These are phyloP conservation scores for Zeus faber DNA, from an alignment of 2,113 vertebrate species.

Conservation along the genomic window DNA sequence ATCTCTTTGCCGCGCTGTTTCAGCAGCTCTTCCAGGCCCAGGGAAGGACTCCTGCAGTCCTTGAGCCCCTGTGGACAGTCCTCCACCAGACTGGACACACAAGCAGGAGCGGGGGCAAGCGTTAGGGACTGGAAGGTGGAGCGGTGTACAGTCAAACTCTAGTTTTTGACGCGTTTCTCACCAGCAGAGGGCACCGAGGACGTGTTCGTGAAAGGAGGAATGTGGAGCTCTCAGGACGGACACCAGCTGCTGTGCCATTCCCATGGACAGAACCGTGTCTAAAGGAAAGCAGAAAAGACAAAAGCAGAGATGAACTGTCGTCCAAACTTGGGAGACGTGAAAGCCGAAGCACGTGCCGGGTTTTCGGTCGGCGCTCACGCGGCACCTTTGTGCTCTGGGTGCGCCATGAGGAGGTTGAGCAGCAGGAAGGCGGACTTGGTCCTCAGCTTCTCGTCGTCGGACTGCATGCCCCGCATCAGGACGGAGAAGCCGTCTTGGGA, in stretches of 20 bases:
- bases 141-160: too few species aligned
- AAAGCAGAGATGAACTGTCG: too few species aligned
- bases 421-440: slow-evolving; percentile 88
- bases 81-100: slow-evolving; percentile 78
- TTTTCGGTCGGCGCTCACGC: neutral
- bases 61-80: slow-evolving; percentile 78
- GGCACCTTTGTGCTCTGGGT: slow-evolving; percentile 86
- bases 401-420: slow-evolving; percentile 82
- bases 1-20: slow-evolving; percentile 75
- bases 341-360: too few species aligned
- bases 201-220: slow-evolving; percentile 75
- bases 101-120: neutral
- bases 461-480: slow-evolving; percentile 89
- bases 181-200: slow-evolving; percentile 85
- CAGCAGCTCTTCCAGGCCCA: slow-evolving; percentile 82
- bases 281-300: slow-evolving; percentile 1
- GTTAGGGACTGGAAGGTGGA: too few species aligned
- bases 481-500: slow-evolving; percentile 85
- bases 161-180: slow-evolving; percentile 59
- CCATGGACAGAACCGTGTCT: slow-evolving; percentile 86
- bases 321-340: neutral
- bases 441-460: slow-evolving; percentile 80
- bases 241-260: slow-evolving; percentile 88
- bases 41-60: slow-evolving; percentile 75
- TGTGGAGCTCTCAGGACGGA: slow-evolving; percentile 70